Evolutionary conservation across 2,888 invertebrate species (phyloP).

Genomic region (Spilosoma lubricipeda): DNA sequence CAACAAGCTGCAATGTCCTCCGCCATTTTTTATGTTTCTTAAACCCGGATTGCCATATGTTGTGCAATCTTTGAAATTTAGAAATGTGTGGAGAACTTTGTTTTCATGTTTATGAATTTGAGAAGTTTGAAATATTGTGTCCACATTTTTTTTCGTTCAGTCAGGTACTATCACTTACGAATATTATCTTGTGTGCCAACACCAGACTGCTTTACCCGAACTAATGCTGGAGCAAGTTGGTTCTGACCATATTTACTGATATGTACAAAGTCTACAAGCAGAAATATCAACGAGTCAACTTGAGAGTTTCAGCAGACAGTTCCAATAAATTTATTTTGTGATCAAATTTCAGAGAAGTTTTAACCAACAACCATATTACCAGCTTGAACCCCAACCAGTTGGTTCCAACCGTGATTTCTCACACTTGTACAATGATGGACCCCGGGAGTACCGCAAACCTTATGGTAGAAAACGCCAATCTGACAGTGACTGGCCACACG

Average conservation of each 20-base stretch:
- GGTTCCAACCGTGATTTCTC: constrained; percentile 52
- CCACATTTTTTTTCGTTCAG: constrained; percentile 22
- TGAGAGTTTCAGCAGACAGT: constrained; percentile 36
- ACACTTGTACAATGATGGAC: constrained; percentile 57
- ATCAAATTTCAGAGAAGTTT: constrained; percentile 70
- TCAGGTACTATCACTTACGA: constrained; percentile 4
- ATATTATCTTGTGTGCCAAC: constrained; percentile 26
- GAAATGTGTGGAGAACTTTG: constrained; percentile 13
- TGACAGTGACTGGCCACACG: constrained; percentile 54
- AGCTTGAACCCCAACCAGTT: constrained; percentile 42
- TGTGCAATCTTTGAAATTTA: constrained; percentile 1
- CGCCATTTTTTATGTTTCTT: constrained; percentile 13
- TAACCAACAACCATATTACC: constrained; percentile 52
- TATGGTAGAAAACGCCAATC: constrained; percentile 59
- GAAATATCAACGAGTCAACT: constrained; percentile 26
- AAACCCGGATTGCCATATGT: constrained; percentile 1
- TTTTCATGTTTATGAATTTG: constrained; percentile 9
- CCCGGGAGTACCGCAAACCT: constrained; percentile 39
- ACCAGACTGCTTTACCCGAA: constrained; percentile 29
- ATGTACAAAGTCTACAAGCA: constrained; percentile 19
- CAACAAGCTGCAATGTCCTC: constrained; percentile 1
- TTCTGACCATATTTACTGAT: constrained; percentile 31
- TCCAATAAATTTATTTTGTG: constrained; percentile 44
- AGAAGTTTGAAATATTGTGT: constrained; percentile 9
- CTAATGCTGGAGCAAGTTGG: constrained; percentile 32